Base-by-base conservation (phyloP, 2,888 invertebrate species). In the Ernsta delagoae region DNA sequence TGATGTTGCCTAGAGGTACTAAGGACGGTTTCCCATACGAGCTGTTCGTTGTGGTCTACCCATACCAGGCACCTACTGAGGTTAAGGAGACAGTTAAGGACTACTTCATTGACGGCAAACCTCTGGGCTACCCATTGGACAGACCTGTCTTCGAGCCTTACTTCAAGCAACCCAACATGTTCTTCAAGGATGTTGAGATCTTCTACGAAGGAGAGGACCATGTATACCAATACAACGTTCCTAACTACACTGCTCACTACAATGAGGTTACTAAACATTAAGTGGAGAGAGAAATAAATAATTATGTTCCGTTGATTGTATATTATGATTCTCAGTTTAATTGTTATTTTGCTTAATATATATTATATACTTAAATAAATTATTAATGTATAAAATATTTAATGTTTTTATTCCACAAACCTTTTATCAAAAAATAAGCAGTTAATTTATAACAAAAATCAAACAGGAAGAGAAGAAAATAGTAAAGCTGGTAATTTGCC, bases 1-100 rank as follows among this genome's bases (percentile, higher is more conserved):
- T 96, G 63, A 87, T 97, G 79, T 85, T 97, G 70, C 97, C 97
- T 48, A 96, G 94, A 81, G 97, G 97, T 80, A 95, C 93, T 75
- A 88, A 87, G 50, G 94, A 95, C 73, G 97, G 97, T 65, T 94
- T 94, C 86, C 94, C 94, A 64, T 95, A 95, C 91, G 95, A 95
- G 75, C 78, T 96, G 71, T 96, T 94, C 85, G 94, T 96, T 65
- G 93, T 95, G 62, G 93, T 95, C 31, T 94, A 94, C 75, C 95
- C 95, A 59, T 93, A 89, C 77, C 85, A 87, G 53, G 86, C 90
- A 59, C 83, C 86, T 7, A 82, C 89, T 43, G 90, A 92, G 60
- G 82, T 83, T 45, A 65, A 72, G 24, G 77, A 80, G 1, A 71
- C 75, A 0, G 83, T 82, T 71, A 82, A 83, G 74, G 77, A 78